These are phyloP conservation scores for Scomberomorus guttatus DNA, from an alignment of 2,797 vertebrate species.

Conservation along the genomic window DNA sequence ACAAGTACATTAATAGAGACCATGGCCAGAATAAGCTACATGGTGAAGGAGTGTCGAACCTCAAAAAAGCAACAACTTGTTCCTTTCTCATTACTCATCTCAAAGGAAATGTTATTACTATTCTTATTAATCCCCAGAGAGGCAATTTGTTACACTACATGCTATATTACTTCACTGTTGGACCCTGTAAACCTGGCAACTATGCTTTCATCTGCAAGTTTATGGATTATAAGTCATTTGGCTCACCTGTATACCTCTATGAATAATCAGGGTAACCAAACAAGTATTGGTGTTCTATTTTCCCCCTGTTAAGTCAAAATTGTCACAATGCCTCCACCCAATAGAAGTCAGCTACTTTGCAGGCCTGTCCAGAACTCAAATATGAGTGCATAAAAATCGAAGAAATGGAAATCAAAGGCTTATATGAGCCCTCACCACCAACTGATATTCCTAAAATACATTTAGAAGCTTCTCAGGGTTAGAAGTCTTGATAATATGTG, in stretches of 20 bases:
- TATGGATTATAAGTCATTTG: conserved; percentile 30
- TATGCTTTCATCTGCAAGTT: conserved; percentile 23
- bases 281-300: not conserved
- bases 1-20: conserved; percentile 26
- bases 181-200: not conserved
- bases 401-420: too few species aligned
- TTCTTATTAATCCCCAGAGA: conserved; percentile 25
- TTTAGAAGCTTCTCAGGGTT: too few species aligned
- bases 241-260: conserved; percentile 10
- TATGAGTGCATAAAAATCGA: too few species aligned
- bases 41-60: not conserved
- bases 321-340: not conserved
- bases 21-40: not conserved
- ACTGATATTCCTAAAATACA: too few species aligned
- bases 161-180: conserved; percentile 21
- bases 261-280: conserved; percentile 15
- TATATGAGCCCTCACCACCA: too few species aligned
- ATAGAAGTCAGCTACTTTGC: not conserved
- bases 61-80: conserved; percentile 12
- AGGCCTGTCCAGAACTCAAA: too few species aligned
- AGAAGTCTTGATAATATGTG: too few species aligned
- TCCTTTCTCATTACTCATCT: conserved; percentile 15
- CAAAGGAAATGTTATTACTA: conserved; percentile 23
- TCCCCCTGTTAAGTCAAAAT: not conserved
- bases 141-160: conserved; percentile 33